Conservation (phyloP, 2,113 vertebrate species). For the Tachuris rubrigastra region DNA sequence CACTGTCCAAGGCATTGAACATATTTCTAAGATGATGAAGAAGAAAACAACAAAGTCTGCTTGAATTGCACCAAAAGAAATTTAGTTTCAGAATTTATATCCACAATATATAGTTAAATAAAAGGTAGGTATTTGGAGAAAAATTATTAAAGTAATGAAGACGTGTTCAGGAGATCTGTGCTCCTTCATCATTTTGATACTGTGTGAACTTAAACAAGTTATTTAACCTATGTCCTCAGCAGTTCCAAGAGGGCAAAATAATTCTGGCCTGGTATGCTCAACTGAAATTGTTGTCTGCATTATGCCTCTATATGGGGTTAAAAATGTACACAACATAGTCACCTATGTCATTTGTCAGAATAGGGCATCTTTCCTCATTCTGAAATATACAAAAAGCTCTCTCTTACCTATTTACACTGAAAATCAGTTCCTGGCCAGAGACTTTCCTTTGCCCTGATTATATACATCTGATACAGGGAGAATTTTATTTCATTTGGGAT, state of each 20-base stretch:
- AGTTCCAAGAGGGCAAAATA: not conserved
- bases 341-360: not conserved
- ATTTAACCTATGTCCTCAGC: not conserved
- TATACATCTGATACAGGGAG: not conserved
- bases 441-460: not conserved
- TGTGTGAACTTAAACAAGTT: not conserved
- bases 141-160: rapidly evolving
- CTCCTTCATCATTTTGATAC: not conserved
- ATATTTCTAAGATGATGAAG: not conserved
- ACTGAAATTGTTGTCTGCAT: not conserved
- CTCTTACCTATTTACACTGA: not conserved
- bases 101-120: not conserved
- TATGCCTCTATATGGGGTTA: not conserved
- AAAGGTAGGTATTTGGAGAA: not conserved
- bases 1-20: not conserved
- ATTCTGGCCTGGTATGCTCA: not conserved
- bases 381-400: not conserved
- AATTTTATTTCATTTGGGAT: not conserved
- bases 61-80: not conserved
- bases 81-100: not conserved
- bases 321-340: not conserved
- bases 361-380: not conserved
- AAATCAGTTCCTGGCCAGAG: not conserved
- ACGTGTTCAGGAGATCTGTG: not conserved
- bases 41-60: not conserved